Base-by-base conservation (phyloP, 2,888 invertebrate species). In the Exocentrus adspersus region DNA sequence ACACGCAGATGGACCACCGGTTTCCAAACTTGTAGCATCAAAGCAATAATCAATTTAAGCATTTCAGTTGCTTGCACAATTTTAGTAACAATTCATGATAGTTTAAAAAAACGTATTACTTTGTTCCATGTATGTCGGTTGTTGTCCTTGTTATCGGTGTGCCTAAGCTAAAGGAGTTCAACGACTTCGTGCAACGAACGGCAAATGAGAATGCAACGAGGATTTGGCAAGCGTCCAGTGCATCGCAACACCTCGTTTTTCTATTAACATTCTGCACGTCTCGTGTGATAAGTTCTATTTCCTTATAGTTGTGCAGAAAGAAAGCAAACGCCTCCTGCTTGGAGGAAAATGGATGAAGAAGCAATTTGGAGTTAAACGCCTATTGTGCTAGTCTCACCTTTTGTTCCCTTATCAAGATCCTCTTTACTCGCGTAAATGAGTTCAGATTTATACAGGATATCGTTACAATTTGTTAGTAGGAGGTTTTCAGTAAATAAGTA, bases 201-300 rank as follows among this genome's bases (percentile, higher is more conserved):
- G 37, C 37, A 5, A 30, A 32, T 37, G 43, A 10, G 19, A 54
- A 54, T 54, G 54, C 54, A 54, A 16, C 43, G 9, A 45, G 43
- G 54, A 54, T 54, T 54, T 54, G 54, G 54, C 54, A 43, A 54
- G n/a, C 17, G 19, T 43, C 54, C 54, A 54, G 54, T 54, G 54
- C 54, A 54, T 54, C 43, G n/a, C n/a, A 45, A 28, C 43, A 28
- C 42, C 21, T 28, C 41, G 54, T 54, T 54, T 54, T 45, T 42
- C 24, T 43, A 42, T 21, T 17, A 37, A 45, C 28, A 24, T 54
- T 43, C 43, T 19, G 28, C 54, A 17, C 54, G 54, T 54, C 54
- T 43, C 30, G 45, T 24, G 28, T 24, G 54, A 54, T 54, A 42
- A 42, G 37, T 16, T 42, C 16, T 53, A 53, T 53, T 53, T 41